phyloP scores from a whole-genome alignment of 2,797 vertebrate genomes.

The Halcyon leucocephala region DNA sequence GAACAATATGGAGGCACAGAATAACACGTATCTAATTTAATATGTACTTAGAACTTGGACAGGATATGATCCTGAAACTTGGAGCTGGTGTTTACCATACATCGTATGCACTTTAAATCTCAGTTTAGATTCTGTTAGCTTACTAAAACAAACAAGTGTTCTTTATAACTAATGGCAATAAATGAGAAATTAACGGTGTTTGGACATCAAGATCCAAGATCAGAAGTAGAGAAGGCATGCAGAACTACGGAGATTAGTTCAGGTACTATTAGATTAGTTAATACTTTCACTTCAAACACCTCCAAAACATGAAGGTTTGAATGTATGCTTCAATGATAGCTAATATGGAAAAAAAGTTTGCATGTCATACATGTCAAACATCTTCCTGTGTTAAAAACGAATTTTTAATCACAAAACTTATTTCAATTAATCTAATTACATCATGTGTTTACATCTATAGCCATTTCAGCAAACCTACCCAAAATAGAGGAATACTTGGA shows the following conservation, averaged over 20 bases:
- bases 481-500: not conserved
- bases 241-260: not conserved
- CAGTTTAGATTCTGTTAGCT: not conserved
- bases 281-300: not conserved
- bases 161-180: not conserved
- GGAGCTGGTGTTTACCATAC: not conserved
- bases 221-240: not conserved
- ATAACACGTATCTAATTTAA: accelerated
- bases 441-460: not conserved
- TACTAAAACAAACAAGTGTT: not conserved
- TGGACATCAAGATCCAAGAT: slow-evolving; percentile 8
- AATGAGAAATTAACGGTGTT: not conserved
- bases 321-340: not conserved
- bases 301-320: not conserved
- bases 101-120: not conserved
- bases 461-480: not conserved
- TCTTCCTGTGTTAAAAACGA: not conserved
- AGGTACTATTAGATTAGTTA: not conserved
- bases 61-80: not conserved
- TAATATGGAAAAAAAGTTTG: not conserved
- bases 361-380: not conserved
- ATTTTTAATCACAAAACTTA: not conserved
- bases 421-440: not conserved
- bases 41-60: not conserved
- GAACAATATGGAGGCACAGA: not conserved